Percentiles rank a stretch among this genome's conserved stretches.
These are phyloP conservation scores for Macrosoma leucophasiata DNA, from an alignment of 2,888 invertebrate species.

Conservation along the genomic window DNA sequence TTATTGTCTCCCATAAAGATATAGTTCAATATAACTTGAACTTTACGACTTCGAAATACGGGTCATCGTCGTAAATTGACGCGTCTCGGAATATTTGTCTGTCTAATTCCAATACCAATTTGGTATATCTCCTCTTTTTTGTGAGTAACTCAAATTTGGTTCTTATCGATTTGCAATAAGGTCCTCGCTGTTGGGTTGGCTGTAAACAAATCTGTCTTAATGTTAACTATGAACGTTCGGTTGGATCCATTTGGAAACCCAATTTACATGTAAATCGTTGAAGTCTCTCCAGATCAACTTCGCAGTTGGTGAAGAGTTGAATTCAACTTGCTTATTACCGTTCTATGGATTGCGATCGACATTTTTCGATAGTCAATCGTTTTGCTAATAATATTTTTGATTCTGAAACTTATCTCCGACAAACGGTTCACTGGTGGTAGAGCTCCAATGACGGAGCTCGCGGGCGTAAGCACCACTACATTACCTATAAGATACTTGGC, in stretches of 20 bases:
- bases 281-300: constrained; percentile 62
- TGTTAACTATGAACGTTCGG: constrained; percentile 57
- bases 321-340: too few relatives aligned
- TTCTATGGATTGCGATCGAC: too few relatives aligned
- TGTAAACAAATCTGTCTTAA: constrained; percentile 22
- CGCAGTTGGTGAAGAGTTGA: constrained; percentile 44
- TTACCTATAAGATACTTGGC: too few relatives aligned
- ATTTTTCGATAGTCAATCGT: too few relatives aligned
- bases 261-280: constrained; percentile 69
- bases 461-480: too few relatives aligned
- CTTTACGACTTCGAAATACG: constrained; percentile 16
- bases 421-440: too few relatives aligned
- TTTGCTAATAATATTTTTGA: too few relatives aligned
- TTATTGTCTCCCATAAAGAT: constrained; percentile 7
- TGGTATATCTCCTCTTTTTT: constrained; percentile 4
- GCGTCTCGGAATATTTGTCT: constrained; percentile 18
- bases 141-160: not conserved
- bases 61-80: constrained; percentile 8
- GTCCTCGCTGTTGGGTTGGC: not conserved
- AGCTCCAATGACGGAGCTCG: too few relatives aligned
- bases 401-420: too few relatives aligned
- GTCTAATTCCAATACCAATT: constrained; percentile 25
- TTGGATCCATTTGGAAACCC: constrained; percentile 59
- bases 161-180: constrained; percentile 12
- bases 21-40: constrained; percentile 6